Evolutionary conservation across 2,113 vertebrate genomes (phyloP).

Genomic region (Balaeniceps rex): DNA sequence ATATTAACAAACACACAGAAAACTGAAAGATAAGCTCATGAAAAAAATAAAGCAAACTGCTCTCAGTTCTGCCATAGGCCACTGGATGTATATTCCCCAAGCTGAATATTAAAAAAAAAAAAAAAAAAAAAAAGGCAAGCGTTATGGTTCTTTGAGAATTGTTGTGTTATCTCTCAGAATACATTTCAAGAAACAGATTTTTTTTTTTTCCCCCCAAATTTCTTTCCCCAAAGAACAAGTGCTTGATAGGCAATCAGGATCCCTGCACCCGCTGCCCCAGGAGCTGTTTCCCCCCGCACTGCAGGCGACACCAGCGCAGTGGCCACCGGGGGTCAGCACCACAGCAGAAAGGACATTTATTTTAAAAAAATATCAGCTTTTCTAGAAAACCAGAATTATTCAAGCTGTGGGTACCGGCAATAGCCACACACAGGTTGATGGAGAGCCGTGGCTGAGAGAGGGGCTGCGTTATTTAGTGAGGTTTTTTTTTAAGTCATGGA

Average conservation of each 20-base stretch:
- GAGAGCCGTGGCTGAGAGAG: background rate
- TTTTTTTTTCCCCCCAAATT: background rate
- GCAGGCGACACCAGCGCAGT: background rate
- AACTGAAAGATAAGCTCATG: background rate
- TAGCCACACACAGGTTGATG: accelerated
- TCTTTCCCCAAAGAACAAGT: background rate
- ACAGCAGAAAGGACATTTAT: background rate
- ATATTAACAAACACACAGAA: background rate
- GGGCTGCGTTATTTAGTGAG: background rate
- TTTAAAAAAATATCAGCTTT: accelerated
- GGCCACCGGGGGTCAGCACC: background rate
- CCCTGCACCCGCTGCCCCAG: background rate
- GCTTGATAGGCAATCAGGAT: accelerated
- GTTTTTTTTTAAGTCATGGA: background rate
- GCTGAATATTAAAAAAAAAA: background rate
- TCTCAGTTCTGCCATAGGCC: background rate
- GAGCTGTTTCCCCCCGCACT: background rate
- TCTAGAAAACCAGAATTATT: background rate
- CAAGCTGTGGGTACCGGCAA: accelerated
- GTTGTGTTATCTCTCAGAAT: background rate
- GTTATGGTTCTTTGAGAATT: background rate
- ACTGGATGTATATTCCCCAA: background rate
- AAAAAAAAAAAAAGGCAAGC: accelerated
- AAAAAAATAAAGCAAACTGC: background rate
- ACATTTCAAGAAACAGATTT: background rate